Evolutionary conservation across 2,113 vertebrate species (phyloP), one percentile per base, ranked within the genome.

Genomic region (Oplegnathus fasciatus): DNA sequence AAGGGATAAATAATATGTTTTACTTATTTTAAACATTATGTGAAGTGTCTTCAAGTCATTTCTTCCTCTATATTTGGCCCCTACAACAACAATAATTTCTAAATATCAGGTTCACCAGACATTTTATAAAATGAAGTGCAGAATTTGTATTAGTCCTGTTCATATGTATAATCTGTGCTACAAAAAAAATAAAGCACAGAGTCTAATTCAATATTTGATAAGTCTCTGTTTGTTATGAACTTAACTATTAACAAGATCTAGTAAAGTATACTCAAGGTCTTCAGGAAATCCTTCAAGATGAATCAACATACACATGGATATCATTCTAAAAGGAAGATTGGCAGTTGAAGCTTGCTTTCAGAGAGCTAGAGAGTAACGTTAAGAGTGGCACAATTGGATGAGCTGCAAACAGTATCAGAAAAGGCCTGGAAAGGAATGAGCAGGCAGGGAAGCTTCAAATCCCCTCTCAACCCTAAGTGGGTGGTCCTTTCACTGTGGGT

Each of bases 401-500:
- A 94, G 94, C 94, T 81, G 90, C 91, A 93, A 94, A 95, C 91
- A 91, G 90, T 91, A 90, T 93, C 91, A 88, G 88, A 95, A 37
- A 92, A 92, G 79, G 91, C 82, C 75, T 89, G 89, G 88, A 90
- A 95, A 94, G 94, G 92, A 95, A 93, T 90, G 94, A 92, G 93
- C 92, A 92, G 92, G 94, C 94, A 90, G 90, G 92, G 91, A 94
- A 92, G 92, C 88, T 94, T 89, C 89, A 95, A 96, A 94, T 94
- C 94, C 94, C 96, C 94, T 94, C 95, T 94, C 95, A 94, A 92
- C 87, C 95, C 96, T 95, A 94, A 95, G 94, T 96, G 96, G 95
- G 96, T 96, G 96, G 96, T 96, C 96, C 93, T 94, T 94, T 96
- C 93, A 94, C 94, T 94, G 95, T 90, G 93, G 94, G 95, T 95